Base-by-base conservation (phyloP, 2,888 invertebrate genomes). In the Meandrusa payeni region DNA sequence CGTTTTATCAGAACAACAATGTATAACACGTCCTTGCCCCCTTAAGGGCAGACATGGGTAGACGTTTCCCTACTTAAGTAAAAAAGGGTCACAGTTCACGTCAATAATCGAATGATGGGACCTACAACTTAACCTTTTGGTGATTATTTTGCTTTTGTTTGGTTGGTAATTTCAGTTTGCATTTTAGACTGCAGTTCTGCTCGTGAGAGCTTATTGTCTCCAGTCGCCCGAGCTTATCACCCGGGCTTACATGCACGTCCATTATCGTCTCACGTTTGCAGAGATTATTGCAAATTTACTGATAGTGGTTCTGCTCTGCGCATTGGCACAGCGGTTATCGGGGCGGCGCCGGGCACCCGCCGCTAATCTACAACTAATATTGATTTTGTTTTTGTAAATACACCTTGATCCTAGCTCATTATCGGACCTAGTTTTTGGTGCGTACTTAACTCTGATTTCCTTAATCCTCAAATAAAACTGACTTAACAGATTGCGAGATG, bases 281-380 rank as follows among this genome's bases (percentile, higher is more conserved):
- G 61, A 78, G 81, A 80, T 82, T 81, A 80, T 65, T 57, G 68
- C 68, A 68, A 76, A 75, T 76, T 77, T 71, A 71, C 71, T 68
- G 70, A 79, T 73, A 72, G 71, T 67, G 45, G 55, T 57, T 58
- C 58, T 48, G n/a, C n/a, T n/a, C 41, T 55, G 59, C 56, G 62
- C 76, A 78, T 78, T 78, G 77, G 69, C 72, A 67, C 62, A 69
- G 48, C 63, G 56, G 61, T 65, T 70, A 68, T 61, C 63, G 59
- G 9, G 6, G 1, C 15, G 1, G 17, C 57, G 50, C 54, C 56
- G 62, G 57, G 47, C 48, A n/a, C 47, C 41, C 47, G 31, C 50
- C 51, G 48, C 64, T 78, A 78, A 80, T 76, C 76, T 69, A 64
- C 54, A 39, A 55, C 60, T 66, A 71, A 66, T 68, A 70, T 68